These are phyloP conservation scores for Orthosia gothica DNA, from an alignment of 2,888 invertebrate genomes.

Conservation along the genomic window DNA sequence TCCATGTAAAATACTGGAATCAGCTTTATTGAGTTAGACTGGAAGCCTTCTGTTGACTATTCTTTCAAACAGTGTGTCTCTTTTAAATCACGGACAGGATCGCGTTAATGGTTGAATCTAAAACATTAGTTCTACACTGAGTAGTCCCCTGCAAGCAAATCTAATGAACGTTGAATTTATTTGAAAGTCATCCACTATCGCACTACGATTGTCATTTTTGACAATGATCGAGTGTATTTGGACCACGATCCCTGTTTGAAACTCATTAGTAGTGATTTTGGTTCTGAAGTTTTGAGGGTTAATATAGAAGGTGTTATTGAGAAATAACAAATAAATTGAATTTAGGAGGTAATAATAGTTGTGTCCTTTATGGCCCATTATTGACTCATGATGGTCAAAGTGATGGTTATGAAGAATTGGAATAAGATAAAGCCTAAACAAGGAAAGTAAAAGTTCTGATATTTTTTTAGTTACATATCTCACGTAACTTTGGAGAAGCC, in stretches of 20 bases:
- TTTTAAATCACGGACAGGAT: conserved; percentile 64
- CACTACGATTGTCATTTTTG: conserved; percentile 66
- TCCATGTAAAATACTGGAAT: too few species aligned
- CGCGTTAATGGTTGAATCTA: conserved; percentile 74
- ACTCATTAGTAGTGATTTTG: conserved; percentile 54
- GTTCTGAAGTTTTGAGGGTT: conserved; percentile 18
- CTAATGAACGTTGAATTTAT: conserved; percentile 79
- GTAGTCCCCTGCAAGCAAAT: conserved; percentile 68
- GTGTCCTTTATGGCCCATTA: background rate
- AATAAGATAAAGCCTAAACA: background rate
- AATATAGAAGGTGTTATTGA: conserved; percentile 25
- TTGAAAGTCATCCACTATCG: conserved; percentile 80
- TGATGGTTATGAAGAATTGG: background rate
- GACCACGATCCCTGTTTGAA: conserved; percentile 53
- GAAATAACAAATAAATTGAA: conserved; percentile 1
- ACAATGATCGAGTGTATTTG: conserved; percentile 65
- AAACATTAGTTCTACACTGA: conserved; percentile 78
- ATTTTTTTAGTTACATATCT: background rate
- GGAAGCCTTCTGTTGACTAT: background rate
- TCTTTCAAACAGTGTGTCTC: conserved; percentile 41
- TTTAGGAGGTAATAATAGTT: background rate
- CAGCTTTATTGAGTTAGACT: too few species aligned
- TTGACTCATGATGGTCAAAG: background rate
- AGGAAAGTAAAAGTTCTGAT: background rate
- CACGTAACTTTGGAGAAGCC: background rate